Evolutionary conservation across 1,140 invertebrate genomes (phyloP), one percentile per base, ranked within the genome.

Genomic region (Diabrotica undecimpunctata): DNA sequence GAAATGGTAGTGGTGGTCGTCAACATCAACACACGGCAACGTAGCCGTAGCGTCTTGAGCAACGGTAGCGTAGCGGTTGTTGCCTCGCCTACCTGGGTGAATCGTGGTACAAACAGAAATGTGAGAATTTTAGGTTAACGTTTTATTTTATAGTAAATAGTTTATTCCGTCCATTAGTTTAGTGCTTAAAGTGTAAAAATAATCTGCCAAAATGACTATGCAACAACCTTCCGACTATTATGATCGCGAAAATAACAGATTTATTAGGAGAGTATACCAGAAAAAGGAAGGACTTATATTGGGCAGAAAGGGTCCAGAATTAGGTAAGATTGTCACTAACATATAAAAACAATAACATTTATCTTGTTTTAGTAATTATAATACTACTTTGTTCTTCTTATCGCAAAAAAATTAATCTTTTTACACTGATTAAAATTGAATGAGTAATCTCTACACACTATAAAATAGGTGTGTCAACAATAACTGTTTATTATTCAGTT

Each of bases 21-120:
- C n/a, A 46, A 46, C n/a, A 25, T 46, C 41, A 46, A 46, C 25
- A 25, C 25, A 25, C 25, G 54, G 54, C 54, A 55, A 55, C 54
- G 11, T 46, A 46, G 41, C 41, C 8, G 8, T 46, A 8, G 41
- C 41, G 41, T 46, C 8, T 46, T 25, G 25, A 25, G 25, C 4
- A 25, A 4, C 41, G 41, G 6, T 46, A 25, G 25, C 25, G 6
- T 46, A 25, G 25, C 25, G 25, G 41, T 46, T 7, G 12, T 11
- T 55, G 54, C 54, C 54, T 55, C 54, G 13, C 54, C 54, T 55
- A 54, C 54, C 54, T 54, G 54, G 54, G 10, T 55, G 41, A 46
- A 46, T 46, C 8, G n/a, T n/a, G 8, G n/a, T 10, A 46, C 41
- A 8, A 46, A 10, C 41, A 46, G 41, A 46, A 46, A 46, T 46